Conservation (phyloP, 2,797 vertebrate species). For the Pelochelys cantorii region DNA sequence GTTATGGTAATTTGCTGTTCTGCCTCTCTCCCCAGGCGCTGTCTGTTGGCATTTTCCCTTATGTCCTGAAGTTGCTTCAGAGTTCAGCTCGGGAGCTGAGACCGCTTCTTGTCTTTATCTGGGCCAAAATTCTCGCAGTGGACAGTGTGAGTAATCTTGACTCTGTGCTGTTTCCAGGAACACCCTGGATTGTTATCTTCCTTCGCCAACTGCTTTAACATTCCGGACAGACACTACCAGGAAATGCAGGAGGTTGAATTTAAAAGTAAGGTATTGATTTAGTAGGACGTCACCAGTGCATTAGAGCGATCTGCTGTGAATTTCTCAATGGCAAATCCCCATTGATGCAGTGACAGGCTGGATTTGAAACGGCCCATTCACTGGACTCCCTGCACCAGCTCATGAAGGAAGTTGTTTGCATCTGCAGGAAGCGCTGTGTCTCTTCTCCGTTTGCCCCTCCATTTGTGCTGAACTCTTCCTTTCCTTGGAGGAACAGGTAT, state of each 20-base stretch:
- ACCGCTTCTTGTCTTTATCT: slow-evolving; percentile 97
- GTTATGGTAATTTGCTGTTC: neutral
- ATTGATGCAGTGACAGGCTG: fast-evolving
- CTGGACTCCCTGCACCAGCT: neutral
- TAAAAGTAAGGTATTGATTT: fast-evolving
- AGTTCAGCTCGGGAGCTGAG: slow-evolving; percentile 96
- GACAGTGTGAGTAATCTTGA: slow-evolving; percentile 92
- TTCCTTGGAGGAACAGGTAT: no score
- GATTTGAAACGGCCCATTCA: fast-evolving
- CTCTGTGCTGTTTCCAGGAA: neutral
- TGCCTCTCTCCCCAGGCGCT: slow-evolving; percentile 85
- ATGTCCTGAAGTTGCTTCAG: slow-evolving; percentile 96
- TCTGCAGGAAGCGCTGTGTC: fast-evolving
- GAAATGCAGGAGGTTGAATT: neutral
- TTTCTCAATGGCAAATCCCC: neutral
- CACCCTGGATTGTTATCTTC: fast-evolving
- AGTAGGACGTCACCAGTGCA: fast-evolving
- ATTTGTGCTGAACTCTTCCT: fast-evolving
- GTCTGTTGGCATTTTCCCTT: slow-evolving; percentile 97
- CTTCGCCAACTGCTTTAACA: neutral
- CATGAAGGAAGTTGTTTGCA: neutral
- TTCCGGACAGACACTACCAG: fast-evolving
- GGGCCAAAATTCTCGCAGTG: slow-evolving; percentile 98
- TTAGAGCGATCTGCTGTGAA: neutral
- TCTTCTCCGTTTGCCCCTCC: neutral